phyloP scores from a whole-genome alignment of 2,113 vertebrate genomes.

The Nothocercus nigrocapillus region DNA sequence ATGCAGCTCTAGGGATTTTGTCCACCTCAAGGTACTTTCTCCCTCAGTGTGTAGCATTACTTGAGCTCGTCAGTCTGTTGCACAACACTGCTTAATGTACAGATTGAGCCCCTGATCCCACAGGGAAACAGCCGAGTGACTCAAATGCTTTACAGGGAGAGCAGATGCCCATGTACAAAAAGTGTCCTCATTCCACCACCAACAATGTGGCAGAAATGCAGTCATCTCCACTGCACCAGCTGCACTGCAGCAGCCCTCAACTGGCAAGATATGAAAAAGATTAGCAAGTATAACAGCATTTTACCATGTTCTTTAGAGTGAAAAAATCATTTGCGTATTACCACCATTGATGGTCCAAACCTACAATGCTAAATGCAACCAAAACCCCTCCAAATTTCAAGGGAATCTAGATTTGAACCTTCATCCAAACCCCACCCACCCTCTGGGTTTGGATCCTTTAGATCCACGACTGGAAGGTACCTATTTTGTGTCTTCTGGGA shows the following conservation, averaged over 20 bases:
- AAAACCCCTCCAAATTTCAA: background rate
- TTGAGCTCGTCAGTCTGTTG: conserved; percentile 15
- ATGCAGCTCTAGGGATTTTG: background rate
- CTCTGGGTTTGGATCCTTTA: conserved; percentile 35
- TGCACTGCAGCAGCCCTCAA: conserved; percentile 17
- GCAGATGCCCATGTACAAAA: conserved; percentile 28
- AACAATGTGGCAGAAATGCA: conserved; percentile 49
- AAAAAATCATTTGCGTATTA: conserved; percentile 62
- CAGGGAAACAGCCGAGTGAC: conserved; percentile 48
- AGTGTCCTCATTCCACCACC: conserved; percentile 2
- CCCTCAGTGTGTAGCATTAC: background rate
- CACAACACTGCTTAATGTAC: conserved; percentile 17
- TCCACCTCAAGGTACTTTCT: background rate
- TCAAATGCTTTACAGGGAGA: conserved; percentile 42
- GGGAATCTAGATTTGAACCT: conserved; percentile 41
- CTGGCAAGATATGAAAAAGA: conserved; percentile 65
- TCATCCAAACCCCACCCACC: conserved; percentile 64
- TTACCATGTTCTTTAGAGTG: conserved; percentile 35
- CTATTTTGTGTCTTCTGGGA: conserved; percentile 58
- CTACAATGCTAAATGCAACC: conserved; percentile 55
- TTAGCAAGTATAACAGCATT: conserved; percentile 66
- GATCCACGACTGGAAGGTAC: conserved; percentile 67
- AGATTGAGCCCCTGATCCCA: conserved; percentile 30
- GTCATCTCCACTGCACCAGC: conserved; percentile 2
- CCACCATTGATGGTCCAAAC: conserved; percentile 54